Evolutionary conservation across 2,113 vertebrate genomes (phyloP), one percentile per base, ranked within the genome.

Genomic region (Perca flavescens): DNA sequence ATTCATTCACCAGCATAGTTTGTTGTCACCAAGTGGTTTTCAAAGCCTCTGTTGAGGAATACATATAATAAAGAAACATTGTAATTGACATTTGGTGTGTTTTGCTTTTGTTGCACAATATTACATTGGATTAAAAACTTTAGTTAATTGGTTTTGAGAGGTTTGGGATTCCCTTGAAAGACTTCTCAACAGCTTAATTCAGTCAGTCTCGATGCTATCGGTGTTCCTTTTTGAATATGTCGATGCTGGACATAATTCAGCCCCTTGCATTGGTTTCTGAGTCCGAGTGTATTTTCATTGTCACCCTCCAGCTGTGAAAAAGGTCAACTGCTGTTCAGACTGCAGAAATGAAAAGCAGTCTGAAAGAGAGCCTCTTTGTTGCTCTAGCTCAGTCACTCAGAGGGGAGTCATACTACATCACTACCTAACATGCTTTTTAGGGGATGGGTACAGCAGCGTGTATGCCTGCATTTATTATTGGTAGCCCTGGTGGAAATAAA

Each of bases 11-110:
- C 47, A 68, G 47, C 83, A 83, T 46, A 66, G 58, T 81, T 89
- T 89, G 75, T 84, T 70, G 61, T 91, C 91, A 86, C 84, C 67
- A 83, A 83, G 86, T 84, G 75, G 80, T 80, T 93, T 92, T 93
- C 80, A 85, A 90, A 66, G 66, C 86, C 84, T 91, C 88, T 57
- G 58, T 77, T 72, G 79, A 93, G 87, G 87, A 89, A 64, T 68
- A 74, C 66, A 75, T 86, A 89, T 77, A 92, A 92, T 94, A 92
- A 93, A 93, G 53, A 56, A 85, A 88, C 70, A 86, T 82, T 90
- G 89, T 86, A 90, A 90, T 88, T 82, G 54, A 89, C n/a, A 57
- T 70, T 74, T 73, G 3, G 5, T n/a, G n/a, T 57, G 52, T 65
- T 74, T 58, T 11, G 19, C 16, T 71, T 50, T 62, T 83, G 5